A percentile compares a stretch with the other conserved stretches of the same genome.
These are phyloP conservation scores for Drosophila azteca DNA, from an alignment of 1,140 invertebrate genomes.

Conservation along the genomic window DNA sequence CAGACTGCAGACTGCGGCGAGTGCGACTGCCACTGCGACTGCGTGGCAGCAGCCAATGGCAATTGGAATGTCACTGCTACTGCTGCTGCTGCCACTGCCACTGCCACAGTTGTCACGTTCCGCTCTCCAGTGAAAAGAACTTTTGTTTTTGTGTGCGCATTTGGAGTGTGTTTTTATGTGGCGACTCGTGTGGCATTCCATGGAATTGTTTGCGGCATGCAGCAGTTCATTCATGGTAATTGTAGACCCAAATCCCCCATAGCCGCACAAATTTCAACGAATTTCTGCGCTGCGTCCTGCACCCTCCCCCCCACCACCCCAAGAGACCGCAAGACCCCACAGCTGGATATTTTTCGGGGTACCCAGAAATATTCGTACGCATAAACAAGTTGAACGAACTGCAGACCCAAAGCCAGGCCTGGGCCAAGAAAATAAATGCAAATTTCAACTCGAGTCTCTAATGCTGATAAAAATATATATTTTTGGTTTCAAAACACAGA, in stretches of 20 bases:
- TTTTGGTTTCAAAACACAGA: neutral
- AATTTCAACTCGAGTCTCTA: conserved; percentile 1
- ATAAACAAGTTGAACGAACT: conserved; percentile 62
- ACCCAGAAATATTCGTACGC: conserved; percentile 20
- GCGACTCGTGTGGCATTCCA: conserved; percentile 57
- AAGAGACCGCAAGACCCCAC: conserved; percentile 1
- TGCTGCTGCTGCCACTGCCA: neutral
- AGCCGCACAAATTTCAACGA: conserved; percentile 31
- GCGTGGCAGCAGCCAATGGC: conserved; percentile 21
- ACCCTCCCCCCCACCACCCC: neutral
- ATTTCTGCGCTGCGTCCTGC: conserved; percentile 20
- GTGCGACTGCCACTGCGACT: conserved; percentile 27
- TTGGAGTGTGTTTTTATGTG: neutral
- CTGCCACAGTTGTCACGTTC: conserved; percentile 51
- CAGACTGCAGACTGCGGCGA: neutral
- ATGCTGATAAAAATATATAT: conserved; percentile 7
- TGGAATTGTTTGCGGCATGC: conserved; percentile 38
- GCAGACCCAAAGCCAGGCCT: neutral
- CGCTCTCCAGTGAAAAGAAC: conserved; percentile 31
- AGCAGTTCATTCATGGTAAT: conserved; percentile 56
- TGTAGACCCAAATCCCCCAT: conserved; percentile 25
- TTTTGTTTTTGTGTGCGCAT: conserved; percentile 31
- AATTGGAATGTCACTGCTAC: conserved; percentile 32
- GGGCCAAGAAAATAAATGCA: conserved; percentile 25
- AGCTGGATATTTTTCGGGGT: conserved; percentile 21